Percentiles rank a stretch among this genome's conserved stretches.
Conservation (phyloP, 2,888 invertebrate genomes). For the Formica aserva region DNA sequence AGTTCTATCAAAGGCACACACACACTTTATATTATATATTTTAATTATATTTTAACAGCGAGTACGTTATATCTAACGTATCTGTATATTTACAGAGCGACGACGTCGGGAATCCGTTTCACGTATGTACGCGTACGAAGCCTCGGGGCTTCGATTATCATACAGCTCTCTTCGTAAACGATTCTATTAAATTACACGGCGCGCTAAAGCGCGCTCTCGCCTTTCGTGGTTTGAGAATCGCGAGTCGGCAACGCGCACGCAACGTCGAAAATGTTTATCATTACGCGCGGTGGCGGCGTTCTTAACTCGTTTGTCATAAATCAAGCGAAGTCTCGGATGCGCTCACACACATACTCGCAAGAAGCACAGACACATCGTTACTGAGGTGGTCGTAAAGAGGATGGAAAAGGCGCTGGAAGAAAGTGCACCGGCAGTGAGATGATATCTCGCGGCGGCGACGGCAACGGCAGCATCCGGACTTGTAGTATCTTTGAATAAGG, state of each 20-base stretch:
- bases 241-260: slow-evolving; percentile 43
- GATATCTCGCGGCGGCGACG: slow-evolving; percentile 65
- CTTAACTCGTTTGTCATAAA: slow-evolving; percentile 68
- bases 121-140: not conserved
- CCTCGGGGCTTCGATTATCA: slow-evolving; percentile 56
- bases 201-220: slow-evolving; percentile 26
- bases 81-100: not conserved
- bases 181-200: slow-evolving; percentile 64
- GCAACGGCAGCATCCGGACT: slow-evolving; percentile 42
- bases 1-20: not conserved
- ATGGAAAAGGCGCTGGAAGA: slow-evolving; percentile 66
- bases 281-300: slow-evolving; percentile 63
- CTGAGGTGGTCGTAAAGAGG: slow-evolving; percentile 30
- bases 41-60: not conserved
- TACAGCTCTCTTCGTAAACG: slow-evolving; percentile 58
- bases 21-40: not conserved
- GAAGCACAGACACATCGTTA: not conserved
- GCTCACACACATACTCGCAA: not conserved
- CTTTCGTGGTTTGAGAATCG: slow-evolving; percentile 48
- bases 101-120: not conserved
- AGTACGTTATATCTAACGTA: not conserved
- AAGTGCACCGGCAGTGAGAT: slow-evolving; percentile 62
- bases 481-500: slow-evolving; percentile 37
- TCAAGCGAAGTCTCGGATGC: slow-evolving; percentile 54
- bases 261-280: slow-evolving; percentile 70